Evolutionary conservation across 2,113 vertebrate genomes (phyloP).

Genomic region (Pogonocichla stellata): DNA sequence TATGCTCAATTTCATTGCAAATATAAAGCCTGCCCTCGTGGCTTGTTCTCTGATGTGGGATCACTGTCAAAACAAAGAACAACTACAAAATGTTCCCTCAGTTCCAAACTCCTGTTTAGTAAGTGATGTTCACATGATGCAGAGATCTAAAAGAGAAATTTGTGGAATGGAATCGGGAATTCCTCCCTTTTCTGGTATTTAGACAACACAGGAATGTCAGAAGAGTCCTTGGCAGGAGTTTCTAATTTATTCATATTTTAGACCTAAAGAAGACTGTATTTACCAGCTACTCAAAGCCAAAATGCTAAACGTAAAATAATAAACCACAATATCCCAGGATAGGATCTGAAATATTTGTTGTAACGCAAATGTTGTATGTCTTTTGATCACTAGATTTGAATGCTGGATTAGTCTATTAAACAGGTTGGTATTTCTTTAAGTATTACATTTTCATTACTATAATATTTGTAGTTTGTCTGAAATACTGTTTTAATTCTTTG

Average conservation of each 20-base stretch:
- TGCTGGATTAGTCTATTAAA: neutral
- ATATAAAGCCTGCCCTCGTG: neutral
- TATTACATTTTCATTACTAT: neutral
- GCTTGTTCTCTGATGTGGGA: neutral
- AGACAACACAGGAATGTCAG: neutral
- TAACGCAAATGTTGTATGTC: neutral
- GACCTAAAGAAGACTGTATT: neutral
- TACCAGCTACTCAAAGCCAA: neutral
- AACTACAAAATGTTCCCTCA: conserved; percentile 10
- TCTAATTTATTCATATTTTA: neutral
- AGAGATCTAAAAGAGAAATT: neutral
- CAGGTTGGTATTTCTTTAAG: neutral
- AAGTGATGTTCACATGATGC: neutral
- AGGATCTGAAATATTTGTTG: neutral
- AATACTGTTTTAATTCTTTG: neutral
- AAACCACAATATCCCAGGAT: neutral
- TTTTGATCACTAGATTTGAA: neutral
- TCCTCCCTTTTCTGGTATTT: neutral
- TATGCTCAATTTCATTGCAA: neutral
- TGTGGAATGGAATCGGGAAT: neutral
- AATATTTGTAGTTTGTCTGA: neutral
- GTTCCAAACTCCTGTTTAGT: neutral
- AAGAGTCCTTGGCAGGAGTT: neutral
- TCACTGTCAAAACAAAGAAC: conserved; percentile 23
- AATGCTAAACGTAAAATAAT: neutral